Base-by-base conservation (phyloP, 2,888 invertebrate species). In the Myopa tessellatipennis region DNA sequence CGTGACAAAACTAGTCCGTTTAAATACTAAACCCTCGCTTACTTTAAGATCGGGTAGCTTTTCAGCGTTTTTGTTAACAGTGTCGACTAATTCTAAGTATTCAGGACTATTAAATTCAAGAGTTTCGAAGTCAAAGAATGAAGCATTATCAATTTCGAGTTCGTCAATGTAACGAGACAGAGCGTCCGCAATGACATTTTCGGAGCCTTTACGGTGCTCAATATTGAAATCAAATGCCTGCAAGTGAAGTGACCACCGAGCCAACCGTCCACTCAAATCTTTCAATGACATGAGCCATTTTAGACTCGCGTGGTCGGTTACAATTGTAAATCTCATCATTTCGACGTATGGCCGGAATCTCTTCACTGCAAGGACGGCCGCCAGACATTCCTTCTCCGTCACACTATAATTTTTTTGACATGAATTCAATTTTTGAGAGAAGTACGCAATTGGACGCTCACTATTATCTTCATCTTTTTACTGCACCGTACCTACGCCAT, bases 211-310 rank as follows among this genome's bases (percentile, higher is more conserved):
- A 1, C 74, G 58, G n/a, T 76, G 74, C 7, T 65, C 74, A 10
- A 65, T 74, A 7, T 45, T 58, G 14, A 77, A 67, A n/a, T 71
- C 34, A 65, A 76, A 71, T 8, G 71, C n/a, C 38, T 77, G 55
- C 4, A 77, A 18, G 45, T 74, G 68, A 14, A 74, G 26, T 5
- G 69, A 63, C 74, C 69, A 74, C 18, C 61, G 26, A 8, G 69
- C 74, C 36, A 86, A 63, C 34, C 83, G 67, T 2, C 83, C 86
- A 60, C 80, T 81, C 0, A 84, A 81, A 38, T 84, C 83, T 67
- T 83, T 82, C 68, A 84, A 76, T 7, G 76, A 77, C 80, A 83
- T 79, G 4, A 70, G 55, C 70, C 70, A 70, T 55, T 70, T 70
- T 50, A 52, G 36, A 8, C 34, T 34, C 4, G 40, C 40, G n/a